phyloP scores from a whole-genome alignment of 2,113 vertebrate genomes.

The Bungarus multicinctus region DNA sequence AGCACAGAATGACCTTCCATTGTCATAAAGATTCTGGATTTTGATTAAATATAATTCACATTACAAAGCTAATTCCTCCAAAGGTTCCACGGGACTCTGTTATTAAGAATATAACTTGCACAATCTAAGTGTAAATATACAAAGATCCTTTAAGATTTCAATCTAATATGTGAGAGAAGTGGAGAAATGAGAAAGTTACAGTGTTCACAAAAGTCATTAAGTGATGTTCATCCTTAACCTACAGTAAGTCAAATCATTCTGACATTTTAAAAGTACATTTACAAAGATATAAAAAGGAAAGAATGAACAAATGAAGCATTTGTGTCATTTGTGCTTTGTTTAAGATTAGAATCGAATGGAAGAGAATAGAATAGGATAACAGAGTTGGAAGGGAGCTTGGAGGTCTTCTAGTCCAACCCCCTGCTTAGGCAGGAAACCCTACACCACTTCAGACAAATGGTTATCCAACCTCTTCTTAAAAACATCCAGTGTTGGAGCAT shows the following conservation, averaged over 20 bases:
- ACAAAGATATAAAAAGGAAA: not conserved
- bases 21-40: not conserved
- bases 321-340: not conserved
- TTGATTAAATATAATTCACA: constrained; percentile 18
- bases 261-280: constrained; percentile 10
- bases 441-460: too few relatives aligned
- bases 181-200: not conserved
- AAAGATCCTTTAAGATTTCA: constrained; percentile 41
- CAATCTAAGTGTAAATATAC: constrained; percentile 5
- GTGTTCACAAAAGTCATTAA: constrained; percentile 42
- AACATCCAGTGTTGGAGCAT: too few relatives aligned
- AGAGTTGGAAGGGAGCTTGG: too few relatives aligned
- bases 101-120: constrained; percentile 51
- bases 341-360: not conserved
- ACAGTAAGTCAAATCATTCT: constrained; percentile 36
- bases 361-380: too few relatives aligned
- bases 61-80: constrained; percentile 19
- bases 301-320: not conserved
- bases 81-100: constrained; percentile 50
- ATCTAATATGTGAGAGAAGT: constrained; percentile 44
- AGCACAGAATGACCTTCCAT: not conserved
- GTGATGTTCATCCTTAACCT: constrained; percentile 24
- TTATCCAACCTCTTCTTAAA: too few relatives aligned
- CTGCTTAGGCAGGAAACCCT: too few relatives aligned
- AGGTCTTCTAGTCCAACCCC: too few relatives aligned